phyloP scores from a whole-genome alignment of 2,797 vertebrate species.

The Pterois miles region DNA sequence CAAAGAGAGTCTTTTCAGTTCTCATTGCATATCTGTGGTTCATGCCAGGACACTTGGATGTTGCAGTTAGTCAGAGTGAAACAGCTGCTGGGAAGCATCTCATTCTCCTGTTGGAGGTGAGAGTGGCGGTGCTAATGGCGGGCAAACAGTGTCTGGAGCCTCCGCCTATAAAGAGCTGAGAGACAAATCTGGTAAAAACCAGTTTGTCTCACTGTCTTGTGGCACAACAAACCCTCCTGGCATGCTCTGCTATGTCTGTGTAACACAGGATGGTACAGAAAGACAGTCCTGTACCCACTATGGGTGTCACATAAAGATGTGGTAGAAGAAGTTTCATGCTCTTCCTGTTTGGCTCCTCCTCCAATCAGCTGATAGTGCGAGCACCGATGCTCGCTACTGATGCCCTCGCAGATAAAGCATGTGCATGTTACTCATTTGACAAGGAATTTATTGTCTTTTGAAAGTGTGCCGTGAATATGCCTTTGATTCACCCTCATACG shows the following conservation, averaged over 20 bases:
- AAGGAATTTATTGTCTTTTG: background rate
- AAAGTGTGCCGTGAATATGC: background rate
- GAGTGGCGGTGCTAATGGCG: slow-evolving; percentile 6
- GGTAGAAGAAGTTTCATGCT: slow-evolving; percentile 34
- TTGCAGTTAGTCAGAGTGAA: slow-evolving; percentile 20
- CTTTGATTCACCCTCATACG: background rate
- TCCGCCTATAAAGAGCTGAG: slow-evolving; percentile 6
- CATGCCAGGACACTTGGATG: slow-evolving; percentile 25
- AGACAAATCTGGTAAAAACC: background rate
- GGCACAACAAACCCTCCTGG: slow-evolving; percentile 7
- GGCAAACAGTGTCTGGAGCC: background rate
- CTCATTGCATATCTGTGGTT: slow-evolving; percentile 15
- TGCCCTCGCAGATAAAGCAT: slow-evolving; percentile 56
- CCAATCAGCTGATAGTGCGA: slow-evolving; percentile 67
- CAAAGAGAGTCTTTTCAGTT: background rate
- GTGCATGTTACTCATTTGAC: slow-evolving; percentile 15
- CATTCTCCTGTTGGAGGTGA: slow-evolving; percentile 18
- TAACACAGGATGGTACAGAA: slow-evolving; percentile 32
- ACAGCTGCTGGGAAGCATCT: slow-evolving; percentile 31
- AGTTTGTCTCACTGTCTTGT: background rate
- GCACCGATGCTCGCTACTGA: slow-evolving; percentile 44
- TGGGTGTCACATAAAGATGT: slow-evolving; percentile 51
- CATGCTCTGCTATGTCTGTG: slow-evolving; percentile 1
- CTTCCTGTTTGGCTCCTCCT: slow-evolving; percentile 71
- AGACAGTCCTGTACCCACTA: slow-evolving; percentile 23